These are phyloP conservation scores for Hyperopisus bebe DNA, from an alignment of 2,113 vertebrate genomes.

Conservation along the genomic window DNA sequence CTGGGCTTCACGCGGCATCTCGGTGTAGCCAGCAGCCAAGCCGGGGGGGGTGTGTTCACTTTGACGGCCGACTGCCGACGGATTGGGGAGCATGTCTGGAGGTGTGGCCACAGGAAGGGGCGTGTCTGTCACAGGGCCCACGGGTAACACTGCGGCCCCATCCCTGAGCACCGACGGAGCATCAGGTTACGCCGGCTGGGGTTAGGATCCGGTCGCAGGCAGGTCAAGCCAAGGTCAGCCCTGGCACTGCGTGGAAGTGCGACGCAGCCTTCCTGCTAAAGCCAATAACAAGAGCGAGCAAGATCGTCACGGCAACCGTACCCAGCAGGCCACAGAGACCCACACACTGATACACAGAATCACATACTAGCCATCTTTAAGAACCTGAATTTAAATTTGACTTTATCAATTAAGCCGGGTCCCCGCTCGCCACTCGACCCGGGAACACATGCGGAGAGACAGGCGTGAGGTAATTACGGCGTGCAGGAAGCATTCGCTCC, in stretches of 20 bases:
- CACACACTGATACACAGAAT: no score
- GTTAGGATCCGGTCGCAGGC: neutral
- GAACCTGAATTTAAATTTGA: neutral
- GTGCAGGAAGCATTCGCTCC: neutral
- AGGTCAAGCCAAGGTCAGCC: neutral
- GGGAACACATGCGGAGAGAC: neutral
- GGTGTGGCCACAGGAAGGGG: neutral
- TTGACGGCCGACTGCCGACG: neutral
- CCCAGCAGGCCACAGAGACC: conserved; percentile 25
- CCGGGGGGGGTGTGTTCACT: neutral
- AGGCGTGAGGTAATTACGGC: neutral
- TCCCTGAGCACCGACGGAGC: neutral
- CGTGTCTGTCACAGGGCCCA: neutral
- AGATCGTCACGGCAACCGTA: neutral
- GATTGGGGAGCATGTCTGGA: neutral
- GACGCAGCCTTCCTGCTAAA: neutral
- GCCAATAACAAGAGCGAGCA: neutral
- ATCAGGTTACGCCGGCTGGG: neutral
- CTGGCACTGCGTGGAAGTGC: neutral
- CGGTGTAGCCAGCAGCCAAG: neutral
- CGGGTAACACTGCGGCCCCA: neutral
- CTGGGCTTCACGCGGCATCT: neutral
- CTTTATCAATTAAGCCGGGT: neutral
- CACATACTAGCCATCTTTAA: neutral
- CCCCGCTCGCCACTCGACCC: neutral